These are phyloP conservation scores for Phrynocephalus vlangalii DNA, from an alignment of 2,797 vertebrate genomes.

Conservation along the genomic window DNA sequence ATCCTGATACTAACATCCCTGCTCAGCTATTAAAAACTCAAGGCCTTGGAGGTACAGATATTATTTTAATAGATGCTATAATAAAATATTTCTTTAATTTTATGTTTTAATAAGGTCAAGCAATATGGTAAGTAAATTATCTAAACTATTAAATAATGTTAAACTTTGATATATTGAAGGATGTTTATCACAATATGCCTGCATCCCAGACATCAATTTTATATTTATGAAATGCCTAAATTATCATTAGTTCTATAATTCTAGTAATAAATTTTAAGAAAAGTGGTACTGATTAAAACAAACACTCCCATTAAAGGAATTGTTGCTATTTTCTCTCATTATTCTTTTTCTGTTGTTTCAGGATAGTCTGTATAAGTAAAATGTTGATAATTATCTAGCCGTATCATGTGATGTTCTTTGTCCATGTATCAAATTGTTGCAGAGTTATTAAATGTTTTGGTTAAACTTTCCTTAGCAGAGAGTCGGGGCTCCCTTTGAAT, in stretches of 20 bases:
- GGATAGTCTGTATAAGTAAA: no score
- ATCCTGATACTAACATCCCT: no score
- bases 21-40: no score
- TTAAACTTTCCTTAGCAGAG: no score
- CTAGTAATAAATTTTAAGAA: neutral
- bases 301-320: neutral
- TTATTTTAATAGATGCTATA: neutral
- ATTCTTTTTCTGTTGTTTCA: neutral
- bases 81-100: neutral
- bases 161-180: neutral
- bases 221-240: no score
- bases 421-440: no score
- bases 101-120: neutral
- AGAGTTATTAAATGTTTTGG: no score
- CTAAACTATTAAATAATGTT: neutral
- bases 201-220: neutral
- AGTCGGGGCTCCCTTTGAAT: no score
- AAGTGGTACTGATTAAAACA: neutral
- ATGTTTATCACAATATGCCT: neutral
- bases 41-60: no score
- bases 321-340: neutral
- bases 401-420: no score
- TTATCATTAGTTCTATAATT: neutral
- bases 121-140: neutral
- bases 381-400: no score